These are phyloP conservation scores for Eupristina koningsbergeri DNA, from an alignment of 1,140 invertebrate genomes.

Conservation along the genomic window DNA sequence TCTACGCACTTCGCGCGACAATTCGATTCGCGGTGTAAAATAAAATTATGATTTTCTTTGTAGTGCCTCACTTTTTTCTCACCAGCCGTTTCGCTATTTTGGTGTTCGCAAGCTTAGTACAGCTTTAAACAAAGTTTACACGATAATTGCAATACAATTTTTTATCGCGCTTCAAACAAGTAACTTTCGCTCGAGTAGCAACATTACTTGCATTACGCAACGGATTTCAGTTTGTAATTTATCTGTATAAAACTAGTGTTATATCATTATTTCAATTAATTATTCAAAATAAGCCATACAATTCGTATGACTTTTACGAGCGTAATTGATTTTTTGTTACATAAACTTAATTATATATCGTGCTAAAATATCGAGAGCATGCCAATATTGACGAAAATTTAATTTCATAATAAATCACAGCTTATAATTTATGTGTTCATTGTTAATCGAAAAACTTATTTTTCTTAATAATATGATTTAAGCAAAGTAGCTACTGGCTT, in stretches of 20 bases:
- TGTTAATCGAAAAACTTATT: too few relatives aligned
- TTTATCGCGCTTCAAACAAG: neutral
- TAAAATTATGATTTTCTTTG: neutral
- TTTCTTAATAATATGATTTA: too few relatives aligned
- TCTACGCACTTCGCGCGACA: neutral
- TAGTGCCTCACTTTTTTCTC: neutral
- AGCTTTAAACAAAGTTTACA: neutral
- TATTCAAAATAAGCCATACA: neutral
- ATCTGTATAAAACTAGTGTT: neutral
- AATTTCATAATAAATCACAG: neutral
- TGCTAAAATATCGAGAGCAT: neutral
- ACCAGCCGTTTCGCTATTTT: neutral
- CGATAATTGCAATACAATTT: neutral
- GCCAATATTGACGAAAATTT: too few relatives aligned
- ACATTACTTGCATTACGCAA: slow-evolving; percentile 13
- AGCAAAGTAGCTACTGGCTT: too few relatives aligned
- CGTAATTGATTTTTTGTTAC: neutral
- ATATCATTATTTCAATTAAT: neutral
- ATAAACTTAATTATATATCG: neutral
- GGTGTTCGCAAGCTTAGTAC: neutral
- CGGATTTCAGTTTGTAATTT: neutral
- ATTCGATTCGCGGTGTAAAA: slow-evolving; percentile 6
- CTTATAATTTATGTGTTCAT: too few relatives aligned
- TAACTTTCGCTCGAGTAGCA: slow-evolving; percentile 25
- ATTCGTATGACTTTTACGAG: neutral